Evolutionary conservation across 2,113 vertebrate genomes (phyloP).

Genomic region (Meleagris gallopavo): DNA sequence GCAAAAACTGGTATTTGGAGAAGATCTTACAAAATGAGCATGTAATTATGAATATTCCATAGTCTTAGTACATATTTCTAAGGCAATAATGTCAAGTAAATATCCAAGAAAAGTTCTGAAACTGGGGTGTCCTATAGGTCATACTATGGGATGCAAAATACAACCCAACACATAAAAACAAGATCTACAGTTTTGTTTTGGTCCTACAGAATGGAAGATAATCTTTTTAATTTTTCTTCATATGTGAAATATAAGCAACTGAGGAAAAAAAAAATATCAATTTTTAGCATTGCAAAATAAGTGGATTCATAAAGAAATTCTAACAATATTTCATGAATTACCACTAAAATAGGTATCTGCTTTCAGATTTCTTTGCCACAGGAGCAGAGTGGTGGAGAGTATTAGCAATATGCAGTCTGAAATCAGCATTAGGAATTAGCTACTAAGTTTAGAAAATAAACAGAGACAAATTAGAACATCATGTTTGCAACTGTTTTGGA

Average conservation of each 20-base stretch:
- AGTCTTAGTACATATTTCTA: neutral
- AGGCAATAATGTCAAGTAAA: neutral
- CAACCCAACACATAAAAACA: neutral
- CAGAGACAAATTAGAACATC: constrained; percentile 4
- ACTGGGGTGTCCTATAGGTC: neutral
- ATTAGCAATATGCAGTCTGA: neutral
- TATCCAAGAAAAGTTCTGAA: neutral
- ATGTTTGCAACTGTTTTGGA: neutral
- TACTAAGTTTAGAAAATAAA: neutral
- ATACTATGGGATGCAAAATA: neutral
- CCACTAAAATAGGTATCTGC: neutral
- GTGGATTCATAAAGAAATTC: neutral
- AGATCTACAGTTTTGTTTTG: neutral
- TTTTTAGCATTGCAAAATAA: neutral
- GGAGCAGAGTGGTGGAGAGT: neutral
- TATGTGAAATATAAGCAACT: neutral
- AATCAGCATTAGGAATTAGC: neutral
- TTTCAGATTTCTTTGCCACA: neutral
- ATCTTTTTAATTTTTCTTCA: neutral
- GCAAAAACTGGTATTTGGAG: neutral
- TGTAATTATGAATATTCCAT: neutral
- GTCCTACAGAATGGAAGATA: neutral
- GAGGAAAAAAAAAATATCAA: neutral
- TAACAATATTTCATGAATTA: neutral
- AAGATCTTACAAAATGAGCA: neutral